Evolutionary conservation across 2,113 vertebrate species (phyloP).

Genomic region (Sciurus niger): DNA sequence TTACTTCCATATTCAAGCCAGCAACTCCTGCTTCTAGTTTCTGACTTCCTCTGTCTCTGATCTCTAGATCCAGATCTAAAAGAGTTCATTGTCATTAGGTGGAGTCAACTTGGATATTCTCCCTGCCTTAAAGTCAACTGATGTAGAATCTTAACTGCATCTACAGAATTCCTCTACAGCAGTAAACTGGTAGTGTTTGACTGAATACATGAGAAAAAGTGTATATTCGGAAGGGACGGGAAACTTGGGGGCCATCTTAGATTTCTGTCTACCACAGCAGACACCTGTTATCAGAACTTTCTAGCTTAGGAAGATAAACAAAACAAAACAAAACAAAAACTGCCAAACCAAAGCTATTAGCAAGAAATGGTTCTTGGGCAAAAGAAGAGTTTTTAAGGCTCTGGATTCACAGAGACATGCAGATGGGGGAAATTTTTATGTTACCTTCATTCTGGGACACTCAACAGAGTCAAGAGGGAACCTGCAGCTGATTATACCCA

Average conservation of each 20-base stretch:
- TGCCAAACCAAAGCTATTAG: not conserved
- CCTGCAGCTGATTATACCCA: not conserved
- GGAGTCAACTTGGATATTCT: not conserved
- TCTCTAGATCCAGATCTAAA: slow-evolving; percentile 30
- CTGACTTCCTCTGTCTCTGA: slow-evolving; percentile 38
- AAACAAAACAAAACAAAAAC: not conserved
- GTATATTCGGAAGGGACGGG: not conserved
- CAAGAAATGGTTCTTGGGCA: not conserved
- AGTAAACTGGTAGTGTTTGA: not conserved
- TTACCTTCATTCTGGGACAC: not conserved
- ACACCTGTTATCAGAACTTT: not conserved
- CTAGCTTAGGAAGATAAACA: not conserved
- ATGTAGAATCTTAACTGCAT: not conserved
- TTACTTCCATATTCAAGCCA: not conserved
- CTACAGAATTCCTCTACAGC: slow-evolving; percentile 31
- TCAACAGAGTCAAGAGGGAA: not conserved
- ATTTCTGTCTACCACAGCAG: not conserved
- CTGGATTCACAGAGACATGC: not conserved
- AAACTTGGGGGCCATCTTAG: not conserved
- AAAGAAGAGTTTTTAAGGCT: not conserved
- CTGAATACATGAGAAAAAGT: not conserved
- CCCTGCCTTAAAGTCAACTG: not conserved
- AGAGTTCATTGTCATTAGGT: not conserved
- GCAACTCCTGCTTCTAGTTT: not conserved
- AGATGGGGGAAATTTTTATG: not conserved